Evolutionary conservation across 2,113 vertebrate genomes (phyloP), one percentile per base, ranked within the genome.

Genomic region (Cryptotis parvus): DNA sequence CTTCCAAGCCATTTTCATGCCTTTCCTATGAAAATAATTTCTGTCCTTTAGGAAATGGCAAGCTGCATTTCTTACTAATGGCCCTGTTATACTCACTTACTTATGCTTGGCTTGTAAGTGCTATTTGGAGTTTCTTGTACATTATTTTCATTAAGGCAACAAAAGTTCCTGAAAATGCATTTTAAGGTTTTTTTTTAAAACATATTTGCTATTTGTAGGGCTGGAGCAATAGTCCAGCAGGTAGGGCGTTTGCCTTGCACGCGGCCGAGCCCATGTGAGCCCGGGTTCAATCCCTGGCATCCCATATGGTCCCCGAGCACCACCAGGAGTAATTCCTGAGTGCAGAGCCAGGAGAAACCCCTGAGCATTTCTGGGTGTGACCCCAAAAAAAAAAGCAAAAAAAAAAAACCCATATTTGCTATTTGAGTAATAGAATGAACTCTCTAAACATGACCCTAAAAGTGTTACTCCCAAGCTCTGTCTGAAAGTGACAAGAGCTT

Each of bases 121-220:
- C 93, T 78, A 43, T 89, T 92, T 91, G 91, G 78, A 91, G 75
- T 94, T 90, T 91, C 94, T 93, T 95, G 92, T 86, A 81, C 89
- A 52, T 91, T 94, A 87, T 94, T 94, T 96, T 95, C 81, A 94
- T 94, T 94, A 94, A 66, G 43, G 84, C 43, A 92, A 87, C 93
- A 58, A 91, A 89, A 90, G 85, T 77, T 87, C 91, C 91, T 90
- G 93, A 78, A 89, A 92, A 93, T 29, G 81, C 63, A 75, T 91
- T 93, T 90, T 94, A 88, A 95, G 88, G 85, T 83, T 79, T 70
- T 35, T n/a, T 85, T 96, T 95, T 1, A 85, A 90, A 1, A 87
- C n/a, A n/a, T 91, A 85, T 91, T 94, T 89, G 55, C 81, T 55
- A 37, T 73, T 92, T 43, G 55, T n/a, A n/a, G n/a, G n/a, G n/a